Conservation (phyloP, 2,113 vertebrate species). For the Cisticola juncidis region DNA sequence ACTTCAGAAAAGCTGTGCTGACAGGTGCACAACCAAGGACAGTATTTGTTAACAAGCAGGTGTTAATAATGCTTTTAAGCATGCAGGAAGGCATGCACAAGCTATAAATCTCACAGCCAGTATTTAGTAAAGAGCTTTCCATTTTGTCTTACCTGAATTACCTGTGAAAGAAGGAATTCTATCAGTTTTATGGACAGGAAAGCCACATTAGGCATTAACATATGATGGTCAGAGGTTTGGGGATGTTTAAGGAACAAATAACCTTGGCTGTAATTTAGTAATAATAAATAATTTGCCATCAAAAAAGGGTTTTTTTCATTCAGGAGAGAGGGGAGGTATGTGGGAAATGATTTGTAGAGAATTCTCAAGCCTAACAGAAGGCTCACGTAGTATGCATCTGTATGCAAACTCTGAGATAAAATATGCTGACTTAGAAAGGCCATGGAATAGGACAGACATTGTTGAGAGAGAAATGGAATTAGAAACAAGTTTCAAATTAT, state of each 20-base stretch:
- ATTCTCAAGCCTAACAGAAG: neutral
- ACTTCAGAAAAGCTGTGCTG: neutral
- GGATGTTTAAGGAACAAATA: neutral
- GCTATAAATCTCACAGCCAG: neutral
- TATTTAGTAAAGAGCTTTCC: neutral
- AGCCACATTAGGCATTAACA: rapidly evolving
- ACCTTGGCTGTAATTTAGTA: neutral
- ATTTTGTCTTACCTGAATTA: neutral
- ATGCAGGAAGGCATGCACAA: neutral
- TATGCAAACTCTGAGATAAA: neutral
- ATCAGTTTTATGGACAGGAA: neutral
- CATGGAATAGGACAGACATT: neutral
- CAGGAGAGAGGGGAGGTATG: neutral
- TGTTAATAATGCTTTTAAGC: neutral
- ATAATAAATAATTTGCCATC: neutral
- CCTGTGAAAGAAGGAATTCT: neutral
- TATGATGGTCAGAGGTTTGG: neutral
- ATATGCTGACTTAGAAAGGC: neutral
- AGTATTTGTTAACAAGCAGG: neutral
- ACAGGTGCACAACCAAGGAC: neutral
- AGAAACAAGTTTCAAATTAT: neutral
- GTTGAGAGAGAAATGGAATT: neutral
- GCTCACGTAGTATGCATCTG: neutral
- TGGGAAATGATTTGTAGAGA: neutral
- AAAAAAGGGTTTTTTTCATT: neutral